Conservation (phyloP, 2,888 invertebrate species). For the Nomada flava region DNA sequence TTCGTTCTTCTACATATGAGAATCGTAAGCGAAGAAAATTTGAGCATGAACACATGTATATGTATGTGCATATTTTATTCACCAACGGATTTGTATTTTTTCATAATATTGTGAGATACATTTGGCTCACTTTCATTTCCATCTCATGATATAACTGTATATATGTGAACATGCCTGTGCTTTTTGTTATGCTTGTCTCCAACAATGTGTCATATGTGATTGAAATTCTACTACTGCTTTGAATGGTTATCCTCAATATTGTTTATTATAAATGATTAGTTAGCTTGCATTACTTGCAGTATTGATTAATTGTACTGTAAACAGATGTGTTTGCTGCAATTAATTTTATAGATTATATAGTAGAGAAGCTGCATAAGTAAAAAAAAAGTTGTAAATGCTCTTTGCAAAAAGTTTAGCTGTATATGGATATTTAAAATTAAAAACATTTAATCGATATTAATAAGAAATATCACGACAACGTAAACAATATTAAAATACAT, state of each 20-base stretch:
- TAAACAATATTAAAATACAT: conserved; percentile 6
- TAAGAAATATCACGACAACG: background rate
- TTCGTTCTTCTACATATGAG: conserved; percentile 51
- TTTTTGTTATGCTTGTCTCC: conserved; percentile 70
- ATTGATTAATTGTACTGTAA: conserved; percentile 48
- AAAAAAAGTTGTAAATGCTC: conserved; percentile 4
- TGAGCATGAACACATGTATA: conserved; percentile 71
- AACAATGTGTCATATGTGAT: conserved; percentile 71
- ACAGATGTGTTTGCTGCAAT: conserved; percentile 31
- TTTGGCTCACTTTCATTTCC: conserved; percentile 55
- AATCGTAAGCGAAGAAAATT: conserved; percentile 51
- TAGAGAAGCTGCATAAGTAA: conserved; percentile 21
- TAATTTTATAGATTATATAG: conserved; percentile 17
- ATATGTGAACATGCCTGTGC: conserved; percentile 72
- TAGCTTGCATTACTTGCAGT: conserved; percentile 45
- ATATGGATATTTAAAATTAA: conserved; percentile 12
- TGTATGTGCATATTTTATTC: conserved; percentile 63
- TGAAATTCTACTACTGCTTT: conserved; percentile 69
- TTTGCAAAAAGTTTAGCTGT: conserved; percentile 13
- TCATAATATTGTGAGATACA: conserved; percentile 53
- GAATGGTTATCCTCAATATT: conserved; percentile 68
- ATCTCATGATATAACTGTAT: conserved; percentile 65
- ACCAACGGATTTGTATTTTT: conserved; percentile 59
- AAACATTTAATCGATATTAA: conserved; percentile 6
- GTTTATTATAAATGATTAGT: conserved; percentile 51